These are phyloP conservation scores for Allolobophora icterica DNA, from an alignment of 2,888 invertebrate species.

Conservation along the genomic window DNA sequence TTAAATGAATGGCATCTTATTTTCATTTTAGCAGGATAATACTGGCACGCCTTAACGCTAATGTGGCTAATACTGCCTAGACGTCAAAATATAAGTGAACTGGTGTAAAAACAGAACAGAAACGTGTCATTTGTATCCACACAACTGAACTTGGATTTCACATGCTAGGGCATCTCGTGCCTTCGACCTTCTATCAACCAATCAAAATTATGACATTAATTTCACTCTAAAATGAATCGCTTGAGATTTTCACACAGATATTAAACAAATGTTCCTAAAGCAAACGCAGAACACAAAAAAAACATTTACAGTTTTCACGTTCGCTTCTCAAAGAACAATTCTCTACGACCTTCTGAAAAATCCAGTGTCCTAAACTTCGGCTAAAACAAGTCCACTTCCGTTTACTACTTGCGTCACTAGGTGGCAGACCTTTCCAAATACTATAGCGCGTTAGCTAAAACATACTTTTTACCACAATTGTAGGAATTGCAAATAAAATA, in stretches of 20 bases:
- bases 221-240: not conserved
- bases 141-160: not conserved
- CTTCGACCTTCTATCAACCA: not conserved
- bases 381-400: constrained; percentile 17
- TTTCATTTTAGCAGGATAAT: too few relatives aligned
- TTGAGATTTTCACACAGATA: not conserved
- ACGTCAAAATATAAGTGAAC: too few relatives aligned
- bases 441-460: not conserved
- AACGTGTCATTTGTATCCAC: not conserved
- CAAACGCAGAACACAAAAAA: not conserved
- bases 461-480: too few relatives aligned
- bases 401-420: not conserved
- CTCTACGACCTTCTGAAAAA: not conserved
- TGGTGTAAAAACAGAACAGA: not conserved
- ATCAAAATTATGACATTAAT: not conserved
- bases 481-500: not conserved
- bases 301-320: not conserved
- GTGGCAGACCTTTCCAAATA: not conserved
- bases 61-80: too few relatives aligned
- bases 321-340: not conserved
- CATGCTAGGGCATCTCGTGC: constrained; percentile 3
- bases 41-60: too few relatives aligned
- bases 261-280: not conserved
- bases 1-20: too few relatives aligned
- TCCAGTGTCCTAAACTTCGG: not conserved